phyloP scores from a whole-genome alignment of 1,140 invertebrate species.

The Eurosta solidaginis region DNA sequence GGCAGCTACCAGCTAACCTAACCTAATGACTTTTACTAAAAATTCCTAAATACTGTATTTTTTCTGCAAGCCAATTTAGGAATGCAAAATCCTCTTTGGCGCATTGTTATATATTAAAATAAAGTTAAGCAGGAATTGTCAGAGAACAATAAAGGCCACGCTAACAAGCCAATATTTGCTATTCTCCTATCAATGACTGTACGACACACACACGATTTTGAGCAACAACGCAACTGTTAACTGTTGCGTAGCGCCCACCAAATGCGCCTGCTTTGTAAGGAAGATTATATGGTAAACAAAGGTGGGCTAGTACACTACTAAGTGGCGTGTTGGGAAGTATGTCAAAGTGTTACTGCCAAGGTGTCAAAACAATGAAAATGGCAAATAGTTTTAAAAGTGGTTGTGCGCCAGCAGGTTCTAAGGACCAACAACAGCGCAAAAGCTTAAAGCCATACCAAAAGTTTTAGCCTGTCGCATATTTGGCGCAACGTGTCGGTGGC shows the following conservation, averaged over 20 bases:
- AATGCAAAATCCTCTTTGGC: too few relatives aligned
- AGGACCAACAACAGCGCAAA: not conserved
- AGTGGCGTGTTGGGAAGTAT: not conserved
- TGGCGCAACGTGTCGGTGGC: slow-evolving; percentile 1
- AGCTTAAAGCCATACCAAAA: not conserved
- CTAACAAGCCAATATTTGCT: too few relatives aligned
- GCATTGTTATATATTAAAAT: too few relatives aligned
- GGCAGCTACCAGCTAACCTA: too few relatives aligned
- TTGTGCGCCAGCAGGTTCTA: not conserved
- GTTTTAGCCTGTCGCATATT: not conserved
- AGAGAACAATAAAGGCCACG: too few relatives aligned
- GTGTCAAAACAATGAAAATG: slow-evolving; percentile 24
- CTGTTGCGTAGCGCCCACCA: slow-evolving; percentile 12
- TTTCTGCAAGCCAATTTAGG: too few relatives aligned
- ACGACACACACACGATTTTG: not conserved
- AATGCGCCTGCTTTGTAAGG: not conserved
- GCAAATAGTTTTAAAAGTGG: slow-evolving; percentile 9
- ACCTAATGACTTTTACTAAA: too few relatives aligned
- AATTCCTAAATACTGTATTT: too few relatives aligned
- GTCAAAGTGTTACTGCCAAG: slow-evolving; percentile 5
- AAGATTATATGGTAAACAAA: not conserved
- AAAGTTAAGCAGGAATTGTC: too few relatives aligned
- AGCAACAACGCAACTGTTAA: slow-evolving; percentile 9
- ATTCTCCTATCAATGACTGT: too few relatives aligned
- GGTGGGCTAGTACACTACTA: not conserved